phyloP scores from a whole-genome alignment of 2,113 vertebrate species.

The Manacus vitellinus region DNA sequence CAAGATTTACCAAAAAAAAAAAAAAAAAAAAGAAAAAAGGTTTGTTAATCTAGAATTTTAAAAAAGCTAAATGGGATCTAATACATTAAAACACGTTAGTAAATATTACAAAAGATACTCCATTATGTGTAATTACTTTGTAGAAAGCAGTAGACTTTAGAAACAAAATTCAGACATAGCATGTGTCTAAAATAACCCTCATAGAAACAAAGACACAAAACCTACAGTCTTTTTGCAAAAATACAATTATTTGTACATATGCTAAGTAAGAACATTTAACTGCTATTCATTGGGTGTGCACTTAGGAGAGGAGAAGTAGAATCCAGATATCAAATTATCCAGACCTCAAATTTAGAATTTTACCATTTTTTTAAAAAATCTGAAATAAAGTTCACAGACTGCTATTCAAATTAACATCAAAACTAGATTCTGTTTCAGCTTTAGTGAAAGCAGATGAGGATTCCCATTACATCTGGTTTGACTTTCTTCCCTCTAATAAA shows the following conservation, averaged over 20 bases:
- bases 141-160: not conserved
- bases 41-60: not conserved
- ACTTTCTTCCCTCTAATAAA: slow-evolving; percentile 40
- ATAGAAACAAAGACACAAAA: not conserved
- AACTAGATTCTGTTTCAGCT: slow-evolving; percentile 36
- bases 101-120: not conserved
- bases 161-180: not conserved
- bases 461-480: slow-evolving; percentile 49
- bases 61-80: not conserved
- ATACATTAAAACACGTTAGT: not conserved
- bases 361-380: not conserved
- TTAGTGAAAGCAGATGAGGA: slow-evolving; percentile 55
- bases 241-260: not conserved
- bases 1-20: not conserved
- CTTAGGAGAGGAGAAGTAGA: not conserved
- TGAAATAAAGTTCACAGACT: slow-evolving; percentile 3
- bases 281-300: not conserved
- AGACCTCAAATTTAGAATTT: not conserved
- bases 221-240: not conserved
- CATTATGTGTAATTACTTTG: not conserved
- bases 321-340: not conserved
- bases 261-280: not conserved
- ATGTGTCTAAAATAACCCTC: not conserved
- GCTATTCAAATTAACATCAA: slow-evolving; percentile 29
- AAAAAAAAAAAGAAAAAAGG: not conserved